Evolutionary conservation across 2,113 vertebrate species (phyloP).

Genomic region (Plecotus auritus): DNA sequence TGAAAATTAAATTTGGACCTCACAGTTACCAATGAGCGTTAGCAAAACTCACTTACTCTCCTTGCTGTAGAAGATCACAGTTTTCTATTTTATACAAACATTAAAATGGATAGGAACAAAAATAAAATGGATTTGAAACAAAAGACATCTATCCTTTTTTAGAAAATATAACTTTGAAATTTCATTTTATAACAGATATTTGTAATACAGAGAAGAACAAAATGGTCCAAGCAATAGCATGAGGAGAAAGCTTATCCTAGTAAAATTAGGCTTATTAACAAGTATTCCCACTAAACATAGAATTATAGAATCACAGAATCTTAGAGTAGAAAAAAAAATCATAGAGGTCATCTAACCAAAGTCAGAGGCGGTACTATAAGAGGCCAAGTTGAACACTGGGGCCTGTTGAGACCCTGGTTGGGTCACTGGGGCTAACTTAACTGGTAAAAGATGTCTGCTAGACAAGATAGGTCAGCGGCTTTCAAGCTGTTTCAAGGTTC

Average conservation of each 20-base stretch:
- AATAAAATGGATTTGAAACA: slow-evolving; percentile 11
- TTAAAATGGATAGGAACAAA: background rate
- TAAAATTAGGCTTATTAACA: background rate
- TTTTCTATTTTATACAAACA: background rate
- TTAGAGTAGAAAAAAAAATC: background rate
- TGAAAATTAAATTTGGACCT: background rate
- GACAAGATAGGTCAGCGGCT: background rate
- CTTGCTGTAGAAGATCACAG: background rate
- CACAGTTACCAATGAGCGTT: background rate
- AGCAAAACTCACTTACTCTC: background rate
- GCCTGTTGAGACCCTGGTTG: background rate
- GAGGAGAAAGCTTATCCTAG: background rate
- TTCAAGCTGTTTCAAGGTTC: background rate
- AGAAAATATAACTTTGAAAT: background rate
- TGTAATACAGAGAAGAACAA: background rate
- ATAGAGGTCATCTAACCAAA: background rate
- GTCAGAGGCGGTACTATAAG: background rate
- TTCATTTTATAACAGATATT: background rate
- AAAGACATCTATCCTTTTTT: slow-evolving; percentile 9
- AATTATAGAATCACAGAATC: background rate
- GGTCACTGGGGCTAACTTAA: background rate
- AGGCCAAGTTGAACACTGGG: background rate
- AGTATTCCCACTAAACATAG: background rate
- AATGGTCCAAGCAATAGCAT: background rate
- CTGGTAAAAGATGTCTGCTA: background rate